phyloP scores from a whole-genome alignment of 2,888 invertebrate species.

The Ariolimax columbianus region DNA sequence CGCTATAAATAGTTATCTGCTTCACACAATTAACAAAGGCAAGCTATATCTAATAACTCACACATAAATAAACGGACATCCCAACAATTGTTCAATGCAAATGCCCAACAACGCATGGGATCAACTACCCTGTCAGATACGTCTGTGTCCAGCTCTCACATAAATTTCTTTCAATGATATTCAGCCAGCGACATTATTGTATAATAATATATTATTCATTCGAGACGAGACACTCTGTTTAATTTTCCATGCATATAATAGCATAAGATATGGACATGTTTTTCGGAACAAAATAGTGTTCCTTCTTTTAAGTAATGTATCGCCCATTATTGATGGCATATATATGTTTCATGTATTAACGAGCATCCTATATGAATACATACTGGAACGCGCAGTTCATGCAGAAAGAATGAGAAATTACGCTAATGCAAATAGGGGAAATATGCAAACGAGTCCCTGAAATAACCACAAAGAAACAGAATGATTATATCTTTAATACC shows the following conservation, averaged over 20 bases:
- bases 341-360: not conserved
- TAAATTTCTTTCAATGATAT: not conserved
- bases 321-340: not conserved
- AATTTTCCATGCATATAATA: not conserved
- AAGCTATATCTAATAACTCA: too few species aligned
- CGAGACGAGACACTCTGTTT: not conserved
- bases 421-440: not conserved
- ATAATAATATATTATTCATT: not conserved
- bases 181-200: not conserved
- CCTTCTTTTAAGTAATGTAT: not conserved
- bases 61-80: too few species aligned
- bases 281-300: not conserved
- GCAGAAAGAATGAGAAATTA: not conserved
- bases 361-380: not conserved
- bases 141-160: too few species aligned
- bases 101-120: too few species aligned
- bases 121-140: too few species aligned
- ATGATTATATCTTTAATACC: too few species aligned
- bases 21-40: too few species aligned
- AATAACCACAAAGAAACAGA: too few species aligned
- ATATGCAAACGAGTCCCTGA: too few species aligned
- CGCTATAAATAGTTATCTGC: too few species aligned
- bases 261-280: not conserved
- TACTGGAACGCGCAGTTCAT: not conserved
- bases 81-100: too few species aligned